Base-by-base conservation (phyloP, 1,140 invertebrate genomes). In the Maniola jurtina region DNA sequence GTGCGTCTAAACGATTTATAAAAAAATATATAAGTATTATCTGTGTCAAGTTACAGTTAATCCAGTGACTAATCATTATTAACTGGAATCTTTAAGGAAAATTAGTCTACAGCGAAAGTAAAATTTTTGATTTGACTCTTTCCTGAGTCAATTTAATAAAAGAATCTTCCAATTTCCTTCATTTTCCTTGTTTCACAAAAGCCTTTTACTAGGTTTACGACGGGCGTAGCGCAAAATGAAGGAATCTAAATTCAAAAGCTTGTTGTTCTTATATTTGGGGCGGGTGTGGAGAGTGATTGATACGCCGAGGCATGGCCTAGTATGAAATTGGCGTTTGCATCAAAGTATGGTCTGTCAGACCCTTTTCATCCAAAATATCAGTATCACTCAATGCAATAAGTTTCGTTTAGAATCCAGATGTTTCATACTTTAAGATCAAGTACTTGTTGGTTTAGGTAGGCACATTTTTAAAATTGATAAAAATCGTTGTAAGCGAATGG, bases 281-380 rank as follows among this genome's bases (percentile, higher is more conserved):
- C 16, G 33, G 52, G 5, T 55, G 52, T 9, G 52, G 52, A 5
- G 13, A 55, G 25, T 34, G 16, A 55, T 55, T 55, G 52, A 59
- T 59, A 59, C 42, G 38, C 57, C 9, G 16, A 59, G 33, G 9
- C 16, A 59, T 25, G 42, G 57, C 16, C 9, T 35, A 59, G 13
- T 59, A 59, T 59, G 16, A 59, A 59, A 59, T 45, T 59, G 57
- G 42, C 16, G 33, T 47, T 34, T 59, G 60, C 38, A 63, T 63
- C 63, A 63, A 63, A 68, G 61, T 63, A 59, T 57, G 66, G 38
- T 16, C 61, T 52, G 65, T 70, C 68, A 70, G 54, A 68, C 64
- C 64, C 66, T 70, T 64, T 33, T 70, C 68, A 66, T 9, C 13
- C 63, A 14, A 45, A 59, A 8, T 45, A 45, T n/a, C 16, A 45